These are phyloP conservation scores for Todiramphus chloris DNA, from an alignment of 2,113 vertebrate genomes.

Conservation along the genomic window DNA sequence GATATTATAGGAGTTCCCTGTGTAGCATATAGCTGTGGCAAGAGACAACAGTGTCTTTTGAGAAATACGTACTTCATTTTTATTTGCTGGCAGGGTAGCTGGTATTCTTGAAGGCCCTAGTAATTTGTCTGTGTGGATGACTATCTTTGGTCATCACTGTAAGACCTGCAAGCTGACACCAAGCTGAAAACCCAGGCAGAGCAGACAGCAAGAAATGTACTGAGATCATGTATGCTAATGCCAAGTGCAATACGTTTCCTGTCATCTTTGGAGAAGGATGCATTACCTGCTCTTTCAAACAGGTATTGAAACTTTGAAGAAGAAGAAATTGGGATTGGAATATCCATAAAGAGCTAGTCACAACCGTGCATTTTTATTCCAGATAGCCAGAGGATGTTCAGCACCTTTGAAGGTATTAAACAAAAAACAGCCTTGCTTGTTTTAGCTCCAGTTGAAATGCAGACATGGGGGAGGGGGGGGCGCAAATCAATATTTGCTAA, in stretches of 20 bases:
- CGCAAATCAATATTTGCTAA: neutral
- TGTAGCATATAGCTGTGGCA: neutral
- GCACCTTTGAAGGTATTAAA: conserved; percentile 26
- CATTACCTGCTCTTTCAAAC: conserved; percentile 10
- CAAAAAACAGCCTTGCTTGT: neutral
- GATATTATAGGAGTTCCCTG: neutral
- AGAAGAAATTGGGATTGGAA: neutral
- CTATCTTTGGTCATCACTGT: neutral
- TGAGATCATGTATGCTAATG: neutral
- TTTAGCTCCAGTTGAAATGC: conserved; percentile 34
- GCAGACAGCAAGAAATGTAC: neutral
- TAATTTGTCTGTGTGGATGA: neutral
- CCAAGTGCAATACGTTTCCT: neutral
- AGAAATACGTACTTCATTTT: neutral
- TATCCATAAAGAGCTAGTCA: conserved; percentile 27
- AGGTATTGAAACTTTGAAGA: conserved; percentile 10
- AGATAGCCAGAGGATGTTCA: conserved; percentile 42
- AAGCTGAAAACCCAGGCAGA: neutral
- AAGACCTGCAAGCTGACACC: neutral
- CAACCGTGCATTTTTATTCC: conserved; percentile 43
- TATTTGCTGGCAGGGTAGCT: neutral
- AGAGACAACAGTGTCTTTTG: neutral
- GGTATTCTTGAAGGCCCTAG: neutral
- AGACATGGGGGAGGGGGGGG: neutral
- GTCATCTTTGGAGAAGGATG: conserved; percentile 13